These are phyloP conservation scores for Melieria picta DNA, from an alignment of 2,888 invertebrate species.

Conservation along the genomic window DNA sequence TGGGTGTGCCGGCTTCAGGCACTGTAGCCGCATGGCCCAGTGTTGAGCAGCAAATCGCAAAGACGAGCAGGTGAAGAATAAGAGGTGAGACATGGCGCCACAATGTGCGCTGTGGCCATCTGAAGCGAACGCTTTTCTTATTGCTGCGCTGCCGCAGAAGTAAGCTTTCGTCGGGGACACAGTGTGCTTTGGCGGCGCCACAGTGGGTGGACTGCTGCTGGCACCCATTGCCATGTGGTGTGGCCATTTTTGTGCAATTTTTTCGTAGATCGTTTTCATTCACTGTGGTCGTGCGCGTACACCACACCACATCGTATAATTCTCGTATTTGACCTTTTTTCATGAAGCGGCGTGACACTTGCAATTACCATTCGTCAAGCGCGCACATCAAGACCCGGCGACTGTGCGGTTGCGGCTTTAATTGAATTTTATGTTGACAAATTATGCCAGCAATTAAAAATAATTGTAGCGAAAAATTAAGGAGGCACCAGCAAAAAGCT, in stretches of 20 bases:
- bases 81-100: too few species aligned
- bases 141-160: too few species aligned
- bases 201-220: too few species aligned
- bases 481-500: too few species aligned
- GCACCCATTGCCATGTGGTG: too few species aligned
- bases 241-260: too few species aligned
- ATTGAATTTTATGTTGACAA: constrained; percentile 48
- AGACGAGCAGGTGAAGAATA: not conserved
- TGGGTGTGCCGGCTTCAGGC: not conserved
- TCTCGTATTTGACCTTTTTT: constrained; percentile 27
- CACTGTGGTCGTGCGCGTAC: too few species aligned
- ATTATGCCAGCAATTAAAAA: constrained; percentile 47
- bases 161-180: too few species aligned
- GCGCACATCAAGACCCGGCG: not conserved
- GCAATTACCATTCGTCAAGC: constrained; percentile 20
- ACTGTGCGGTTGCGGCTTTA: constrained; percentile 32
- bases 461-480: constrained; percentile 38
- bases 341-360: constrained; percentile 33
- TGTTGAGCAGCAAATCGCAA: not conserved
- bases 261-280: too few species aligned
- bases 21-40: not conserved
- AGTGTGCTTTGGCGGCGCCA: too few species aligned
- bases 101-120: too few species aligned
- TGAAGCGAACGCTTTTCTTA: too few species aligned
- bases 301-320: not conserved